Evolutionary conservation across 2,113 vertebrate genomes (phyloP).

Genomic region (Chionomys nivalis): DNA sequence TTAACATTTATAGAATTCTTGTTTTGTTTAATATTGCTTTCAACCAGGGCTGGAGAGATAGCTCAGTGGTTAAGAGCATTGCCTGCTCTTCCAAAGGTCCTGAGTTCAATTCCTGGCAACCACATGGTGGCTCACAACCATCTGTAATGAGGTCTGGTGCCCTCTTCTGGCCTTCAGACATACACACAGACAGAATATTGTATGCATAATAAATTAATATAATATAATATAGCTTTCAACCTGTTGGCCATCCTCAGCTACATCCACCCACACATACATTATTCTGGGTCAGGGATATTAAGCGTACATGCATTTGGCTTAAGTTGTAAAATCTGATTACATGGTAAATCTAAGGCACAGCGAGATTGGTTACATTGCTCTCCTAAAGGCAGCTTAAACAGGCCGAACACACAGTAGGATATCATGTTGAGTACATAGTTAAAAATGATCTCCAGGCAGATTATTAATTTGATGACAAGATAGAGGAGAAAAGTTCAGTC

Average conservation of each 20-base stretch:
- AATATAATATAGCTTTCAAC: neutral
- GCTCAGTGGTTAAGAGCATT: too few relatives aligned
- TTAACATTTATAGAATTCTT: neutral
- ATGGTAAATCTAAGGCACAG: neutral
- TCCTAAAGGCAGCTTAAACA: neutral
- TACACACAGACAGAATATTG: too few relatives aligned
- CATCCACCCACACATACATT: neutral
- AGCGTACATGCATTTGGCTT: neutral
- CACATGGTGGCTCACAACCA: too few relatives aligned
- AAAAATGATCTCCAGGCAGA: neutral
- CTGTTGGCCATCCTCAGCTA: neutral
- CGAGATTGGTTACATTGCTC: neutral
- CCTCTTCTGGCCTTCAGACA: too few relatives aligned
- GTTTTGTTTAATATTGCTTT: neutral
- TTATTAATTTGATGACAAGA: neutral
- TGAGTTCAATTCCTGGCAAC: too few relatives aligned
- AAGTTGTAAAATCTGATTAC: neutral
- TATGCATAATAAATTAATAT: too few relatives aligned
- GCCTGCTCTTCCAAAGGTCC: too few relatives aligned
- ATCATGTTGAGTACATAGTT: neutral
- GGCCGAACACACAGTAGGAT: neutral
- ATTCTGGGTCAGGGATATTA: neutral
- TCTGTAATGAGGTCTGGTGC: too few relatives aligned
- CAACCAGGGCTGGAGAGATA: too few relatives aligned
- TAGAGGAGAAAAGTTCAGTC: neutral